Percentiles rank a stretch among this genome's conserved stretches.
These are phyloP conservation scores for Apotomis betuletana DNA, from an alignment of 2,888 invertebrate species.

Conservation along the genomic window DNA sequence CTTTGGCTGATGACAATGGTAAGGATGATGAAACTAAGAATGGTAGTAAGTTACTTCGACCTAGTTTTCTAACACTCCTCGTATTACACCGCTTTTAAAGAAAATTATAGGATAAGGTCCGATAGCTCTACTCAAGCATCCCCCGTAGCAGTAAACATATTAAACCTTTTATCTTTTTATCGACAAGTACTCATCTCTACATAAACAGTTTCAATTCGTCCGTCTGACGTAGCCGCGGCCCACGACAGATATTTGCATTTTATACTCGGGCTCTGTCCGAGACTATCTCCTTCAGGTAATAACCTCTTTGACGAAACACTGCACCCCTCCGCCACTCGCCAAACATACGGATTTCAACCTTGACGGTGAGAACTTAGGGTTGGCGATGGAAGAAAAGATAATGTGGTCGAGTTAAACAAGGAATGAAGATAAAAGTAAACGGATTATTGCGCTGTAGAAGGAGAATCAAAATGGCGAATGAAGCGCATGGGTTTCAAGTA, in stretches of 20 bases:
- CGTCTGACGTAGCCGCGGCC: slow-evolving; percentile 38
- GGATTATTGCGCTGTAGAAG: slow-evolving; percentile 77
- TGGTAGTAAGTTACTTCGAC: too few relatives aligned
- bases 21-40: too few relatives aligned
- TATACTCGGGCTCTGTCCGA: slow-evolving; percentile 66
- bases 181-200: slow-evolving; percentile 44
- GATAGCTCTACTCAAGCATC: too few relatives aligned
- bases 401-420: slow-evolving; percentile 61
- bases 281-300: slow-evolving; percentile 79
- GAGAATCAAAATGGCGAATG: slow-evolving; percentile 53
- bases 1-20: too few relatives aligned
- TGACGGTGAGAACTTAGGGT: slow-evolving; percentile 46
- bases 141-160: too few relatives aligned
- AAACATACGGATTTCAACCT: slow-evolving; percentile 42
- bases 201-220: slow-evolving; percentile 33
- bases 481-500: slow-evolving; percentile 32
- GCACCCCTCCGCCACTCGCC: slow-evolving; percentile 40
- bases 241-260: slow-evolving; percentile 77
- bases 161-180: slow-evolving; percentile 1
- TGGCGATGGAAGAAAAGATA: slow-evolving; percentile 38
- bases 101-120: too few relatives aligned
- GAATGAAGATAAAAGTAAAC: slow-evolving; percentile 80
- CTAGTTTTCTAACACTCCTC: too few relatives aligned
- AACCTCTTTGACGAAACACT: slow-evolving; percentile 76
- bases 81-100: too few relatives aligned